Conservation (phyloP, 2,888 invertebrate species). For the Drosophila mimetica region DNA sequence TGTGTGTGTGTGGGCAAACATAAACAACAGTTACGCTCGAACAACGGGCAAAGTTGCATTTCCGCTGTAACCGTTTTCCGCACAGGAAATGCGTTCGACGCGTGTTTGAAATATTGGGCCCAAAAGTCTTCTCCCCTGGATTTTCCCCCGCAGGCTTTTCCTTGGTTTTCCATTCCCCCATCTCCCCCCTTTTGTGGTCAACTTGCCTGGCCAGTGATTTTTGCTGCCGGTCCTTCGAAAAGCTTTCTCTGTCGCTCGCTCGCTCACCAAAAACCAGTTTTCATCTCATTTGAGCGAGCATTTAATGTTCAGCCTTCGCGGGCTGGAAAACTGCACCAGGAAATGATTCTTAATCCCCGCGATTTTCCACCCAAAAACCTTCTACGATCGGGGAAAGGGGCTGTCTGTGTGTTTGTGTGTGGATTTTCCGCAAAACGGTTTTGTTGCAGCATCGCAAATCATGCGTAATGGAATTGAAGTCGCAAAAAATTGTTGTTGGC, state of each 20-base stretch:
- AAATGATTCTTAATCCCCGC: slow-evolving; percentile 40
- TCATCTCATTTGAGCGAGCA: slow-evolving; percentile 68
- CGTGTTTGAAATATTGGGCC: slow-evolving; percentile 78
- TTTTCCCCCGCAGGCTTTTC: slow-evolving; percentile 1
- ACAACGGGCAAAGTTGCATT: slow-evolving; percentile 78
- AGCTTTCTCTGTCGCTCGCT: neutral
- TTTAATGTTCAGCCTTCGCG: slow-evolving; percentile 44
- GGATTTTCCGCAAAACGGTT: slow-evolving; percentile 27
- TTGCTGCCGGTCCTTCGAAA: slow-evolving; percentile 20
- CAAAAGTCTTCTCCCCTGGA: slow-evolving; percentile 50
- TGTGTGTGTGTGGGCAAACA: slow-evolving; percentile 56
- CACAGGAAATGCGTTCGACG: slow-evolving; percentile 79
- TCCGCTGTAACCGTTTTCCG: slow-evolving; percentile 78
- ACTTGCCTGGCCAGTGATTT: slow-evolving; percentile 18
- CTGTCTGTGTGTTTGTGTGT: neutral
- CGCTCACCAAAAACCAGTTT: slow-evolving; percentile 25
- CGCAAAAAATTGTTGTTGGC: slow-evolving; percentile 24
- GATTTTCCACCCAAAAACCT: slow-evolving; percentile 4
- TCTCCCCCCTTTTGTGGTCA: slow-evolving; percentile 10
- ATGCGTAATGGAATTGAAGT: slow-evolving; percentile 35
- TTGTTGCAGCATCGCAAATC: slow-evolving; percentile 31
- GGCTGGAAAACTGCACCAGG: slow-evolving; percentile 27
- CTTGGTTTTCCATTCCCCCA: neutral
- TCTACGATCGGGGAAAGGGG: slow-evolving; percentile 5
- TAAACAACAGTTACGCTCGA: slow-evolving; percentile 78